These are phyloP conservation scores for Baryphthengus martii DNA, from an alignment of 2,113 vertebrate genomes.

Conservation along the genomic window DNA sequence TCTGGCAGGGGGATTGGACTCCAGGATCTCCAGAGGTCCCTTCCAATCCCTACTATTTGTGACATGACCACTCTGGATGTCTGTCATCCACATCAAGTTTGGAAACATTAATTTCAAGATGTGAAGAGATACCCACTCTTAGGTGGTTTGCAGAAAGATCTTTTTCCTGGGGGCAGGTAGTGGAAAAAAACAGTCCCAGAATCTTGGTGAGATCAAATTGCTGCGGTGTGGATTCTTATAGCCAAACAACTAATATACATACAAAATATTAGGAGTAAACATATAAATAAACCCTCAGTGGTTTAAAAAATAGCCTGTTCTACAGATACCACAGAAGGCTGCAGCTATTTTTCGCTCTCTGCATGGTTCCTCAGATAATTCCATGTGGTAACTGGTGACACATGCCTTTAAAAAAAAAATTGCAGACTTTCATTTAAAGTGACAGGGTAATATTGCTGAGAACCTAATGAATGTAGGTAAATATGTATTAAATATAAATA, in stretches of 20 bases:
- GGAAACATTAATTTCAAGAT: not conserved
- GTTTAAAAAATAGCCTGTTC: not conserved
- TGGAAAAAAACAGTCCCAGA: not conserved
- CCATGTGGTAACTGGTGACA: conserved; percentile 13
- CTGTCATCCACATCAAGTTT: not conserved
- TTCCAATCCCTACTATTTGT: not conserved
- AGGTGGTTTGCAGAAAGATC: not conserved
- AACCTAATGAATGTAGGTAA: not conserved
- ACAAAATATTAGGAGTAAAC: not conserved
- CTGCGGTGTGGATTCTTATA: not conserved
- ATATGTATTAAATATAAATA: not conserved
- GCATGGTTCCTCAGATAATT: conserved; percentile 39
- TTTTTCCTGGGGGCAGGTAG: not conserved
- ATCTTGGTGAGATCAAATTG: not conserved
- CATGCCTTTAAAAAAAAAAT: not conserved
- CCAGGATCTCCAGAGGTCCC: too few species aligned
- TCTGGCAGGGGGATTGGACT: too few species aligned
- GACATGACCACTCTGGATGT: not conserved
- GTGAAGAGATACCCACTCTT: not conserved
- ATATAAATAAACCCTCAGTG: not conserved
- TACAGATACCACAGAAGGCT: not conserved
- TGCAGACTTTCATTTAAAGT: conserved; percentile 9
- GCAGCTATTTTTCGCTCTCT: conserved; percentile 41
- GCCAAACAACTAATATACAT: not conserved
- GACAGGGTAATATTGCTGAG: not conserved